These are phyloP conservation scores for Campoplex capitator DNA, from an alignment of 2,888 invertebrate genomes.

Conservation along the genomic window DNA sequence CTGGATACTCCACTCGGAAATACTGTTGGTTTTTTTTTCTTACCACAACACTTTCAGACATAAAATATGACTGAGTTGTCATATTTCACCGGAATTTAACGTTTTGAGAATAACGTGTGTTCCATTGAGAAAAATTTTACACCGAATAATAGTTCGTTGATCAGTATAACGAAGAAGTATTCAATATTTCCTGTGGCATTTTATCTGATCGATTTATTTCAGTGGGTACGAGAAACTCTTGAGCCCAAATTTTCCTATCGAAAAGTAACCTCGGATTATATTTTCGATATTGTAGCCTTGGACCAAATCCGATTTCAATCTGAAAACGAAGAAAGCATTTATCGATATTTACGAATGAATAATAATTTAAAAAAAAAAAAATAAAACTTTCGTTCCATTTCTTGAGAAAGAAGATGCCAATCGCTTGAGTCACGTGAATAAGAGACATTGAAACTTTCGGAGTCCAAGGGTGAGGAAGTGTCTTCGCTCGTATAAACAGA, in stretches of 20 bases:
- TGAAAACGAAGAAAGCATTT: constrained; percentile 14
- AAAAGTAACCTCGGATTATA: constrained; percentile 38
- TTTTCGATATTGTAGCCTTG: constrained; percentile 48
- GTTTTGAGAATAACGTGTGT: neutral
- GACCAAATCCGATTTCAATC: constrained; percentile 41
- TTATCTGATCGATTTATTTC: neutral
- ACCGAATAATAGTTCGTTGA: neutral
- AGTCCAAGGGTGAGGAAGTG: neutral
- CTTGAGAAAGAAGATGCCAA: constrained; percentile 28
- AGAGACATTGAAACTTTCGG: neutral
- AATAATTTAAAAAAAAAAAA: neutral
- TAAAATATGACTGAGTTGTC: too few species aligned
- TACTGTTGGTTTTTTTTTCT: neutral
- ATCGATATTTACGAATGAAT: neutral
- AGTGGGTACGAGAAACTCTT: neutral
- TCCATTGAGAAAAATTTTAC: neutral
- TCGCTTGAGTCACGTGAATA: constrained; percentile 25
- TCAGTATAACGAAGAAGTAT: neutral
- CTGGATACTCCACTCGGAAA: neutral
- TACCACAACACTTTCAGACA: neutral
- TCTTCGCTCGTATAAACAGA: constrained; percentile 37
- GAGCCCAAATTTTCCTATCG: neutral
- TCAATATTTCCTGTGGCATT: neutral
- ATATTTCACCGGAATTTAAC: neutral
- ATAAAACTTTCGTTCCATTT: neutral